Percentiles rank a stretch among this genome's conserved stretches.
Evolutionary conservation across 2,888 invertebrate genomes (phyloP).

Genomic region (Aspidiotus destructor): DNA sequence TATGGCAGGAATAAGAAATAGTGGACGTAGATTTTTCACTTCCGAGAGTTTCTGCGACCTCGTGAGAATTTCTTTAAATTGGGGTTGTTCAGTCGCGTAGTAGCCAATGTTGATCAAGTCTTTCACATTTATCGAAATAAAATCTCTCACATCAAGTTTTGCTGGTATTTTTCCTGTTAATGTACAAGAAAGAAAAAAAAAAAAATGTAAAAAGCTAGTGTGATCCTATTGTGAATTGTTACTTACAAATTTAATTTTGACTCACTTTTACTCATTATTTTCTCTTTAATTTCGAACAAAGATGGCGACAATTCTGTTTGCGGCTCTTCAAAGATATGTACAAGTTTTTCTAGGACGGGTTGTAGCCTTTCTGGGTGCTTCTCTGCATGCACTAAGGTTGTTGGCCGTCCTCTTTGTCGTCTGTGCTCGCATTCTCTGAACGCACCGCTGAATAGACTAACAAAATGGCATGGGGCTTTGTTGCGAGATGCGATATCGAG

Average conservation of each 20-base stretch:
- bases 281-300: background rate
- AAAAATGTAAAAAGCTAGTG: background rate
- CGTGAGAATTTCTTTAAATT: background rate
- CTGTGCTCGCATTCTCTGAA: conserved; percentile 24
- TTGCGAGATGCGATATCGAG: conserved; percentile 15
- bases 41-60: background rate
- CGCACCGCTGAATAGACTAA: conserved; percentile 13
- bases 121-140: background rate
- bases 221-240: too few relatives aligned
- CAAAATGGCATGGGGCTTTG: conserved; percentile 8
- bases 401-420: conserved; percentile 2
- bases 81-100: background rate
- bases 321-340: background rate
- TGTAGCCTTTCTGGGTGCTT: background rate
- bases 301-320: background rate
- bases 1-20: background rate
- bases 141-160: too few relatives aligned
- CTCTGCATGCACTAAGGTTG: conserved; percentile 15
- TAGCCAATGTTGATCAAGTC: background rate
- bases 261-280: background rate
- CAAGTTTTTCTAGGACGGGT: conserved; percentile 1
- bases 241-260: background rate
- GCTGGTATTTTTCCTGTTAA: too few relatives aligned
- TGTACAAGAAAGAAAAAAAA: too few relatives aligned
- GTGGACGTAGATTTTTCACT: background rate